Base-by-base conservation (phyloP, 2,888 invertebrate species). In the Diplazon laetatorius region DNA sequence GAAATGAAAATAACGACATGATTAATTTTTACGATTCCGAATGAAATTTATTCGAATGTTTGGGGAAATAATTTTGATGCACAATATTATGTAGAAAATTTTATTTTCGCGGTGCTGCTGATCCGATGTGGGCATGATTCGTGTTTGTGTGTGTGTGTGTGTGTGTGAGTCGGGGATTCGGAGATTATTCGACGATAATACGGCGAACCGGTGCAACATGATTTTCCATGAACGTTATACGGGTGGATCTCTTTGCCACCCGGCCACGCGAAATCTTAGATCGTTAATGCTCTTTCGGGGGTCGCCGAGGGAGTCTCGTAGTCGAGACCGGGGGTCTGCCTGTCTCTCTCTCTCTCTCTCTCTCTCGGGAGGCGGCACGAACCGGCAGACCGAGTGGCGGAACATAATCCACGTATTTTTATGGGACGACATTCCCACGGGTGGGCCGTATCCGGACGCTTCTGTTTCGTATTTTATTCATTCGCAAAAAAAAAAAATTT, bases 241-340 rank as follows among this genome's bases (percentile, higher is more conserved):
- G 42, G 9, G 68, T 57, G 57, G 73, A 63, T 77, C 62, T 62
- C 62, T 68, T 55, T 60, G 16, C 77, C 73, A 63, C 63, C 52
- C 62, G 57, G 69, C 68, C 63, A n/a, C n/a, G 68, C 72, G 77
- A 77, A 77, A 77, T 77, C 77, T 77, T 69, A 73, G 77, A 77
- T 77, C 68, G 77, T 77, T 77, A 77, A 77, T 73, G 72, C 77
- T 72, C 72, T 63, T 68, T 77, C 44, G 62, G 46, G 18, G 55
- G 57, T 44, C 46, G 25, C 37, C 48, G 50, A 60, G 25, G 39
- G 62, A 63, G 63, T 42, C 50, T 16, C n/a, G n/a, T n/a, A n/a
- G n/a, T 44, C 52, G 50, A 22, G 35, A 18, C 37, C 16, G 57
- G 72, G 63, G 62, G 30, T 5, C 77, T 68, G n/a, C n/a, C n/a